Evolutionary conservation across 1,140 invertebrate genomes (phyloP).

Genomic region (Epicauta chinensis): DNA sequence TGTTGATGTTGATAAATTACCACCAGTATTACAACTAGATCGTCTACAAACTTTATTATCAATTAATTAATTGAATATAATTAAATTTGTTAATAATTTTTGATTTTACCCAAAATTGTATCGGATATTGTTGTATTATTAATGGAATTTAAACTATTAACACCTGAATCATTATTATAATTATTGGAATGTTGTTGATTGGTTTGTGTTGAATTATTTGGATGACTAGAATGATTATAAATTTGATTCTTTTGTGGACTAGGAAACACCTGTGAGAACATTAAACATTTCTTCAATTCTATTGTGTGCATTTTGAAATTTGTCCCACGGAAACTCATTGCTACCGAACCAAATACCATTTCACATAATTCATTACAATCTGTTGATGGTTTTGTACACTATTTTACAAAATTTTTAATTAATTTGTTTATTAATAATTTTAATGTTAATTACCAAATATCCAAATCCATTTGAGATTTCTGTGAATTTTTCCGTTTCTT

Average conservation of each 20-base stretch:
- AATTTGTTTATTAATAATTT: neutral
- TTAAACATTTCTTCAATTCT: conserved; percentile 57
- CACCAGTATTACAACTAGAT: conserved; percentile 30
- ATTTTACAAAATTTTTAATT: conserved; percentile 14
- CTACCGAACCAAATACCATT: conserved; percentile 85
- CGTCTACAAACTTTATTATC: conserved; percentile 25
- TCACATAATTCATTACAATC: conserved; percentile 73
- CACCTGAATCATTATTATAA: conserved; percentile 35
- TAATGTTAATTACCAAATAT: conserved; percentile 45
- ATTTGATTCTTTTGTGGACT: conserved; percentile 24
- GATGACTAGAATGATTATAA: conserved; percentile 16
- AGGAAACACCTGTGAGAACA: conserved; percentile 56
- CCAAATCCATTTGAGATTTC: conserved; percentile 50
- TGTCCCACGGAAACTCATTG: conserved; percentile 76
- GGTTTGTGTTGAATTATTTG: conserved; percentile 22
- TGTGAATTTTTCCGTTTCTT: conserved; percentile 38
- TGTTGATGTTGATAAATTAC: conserved; percentile 15
- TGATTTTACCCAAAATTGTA: conserved; percentile 28
- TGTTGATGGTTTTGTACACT: conserved; percentile 56
- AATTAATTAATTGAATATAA: neutral
- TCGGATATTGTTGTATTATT: conserved; percentile 38
- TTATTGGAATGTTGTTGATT: conserved; percentile 32
- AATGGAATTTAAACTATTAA: conserved; percentile 33
- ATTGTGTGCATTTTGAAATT: conserved; percentile 77
- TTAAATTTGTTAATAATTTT: neutral